These are phyloP conservation scores for Pediacus dermestoides DNA, from an alignment of 2,888 invertebrate genomes.

Conservation along the genomic window DNA sequence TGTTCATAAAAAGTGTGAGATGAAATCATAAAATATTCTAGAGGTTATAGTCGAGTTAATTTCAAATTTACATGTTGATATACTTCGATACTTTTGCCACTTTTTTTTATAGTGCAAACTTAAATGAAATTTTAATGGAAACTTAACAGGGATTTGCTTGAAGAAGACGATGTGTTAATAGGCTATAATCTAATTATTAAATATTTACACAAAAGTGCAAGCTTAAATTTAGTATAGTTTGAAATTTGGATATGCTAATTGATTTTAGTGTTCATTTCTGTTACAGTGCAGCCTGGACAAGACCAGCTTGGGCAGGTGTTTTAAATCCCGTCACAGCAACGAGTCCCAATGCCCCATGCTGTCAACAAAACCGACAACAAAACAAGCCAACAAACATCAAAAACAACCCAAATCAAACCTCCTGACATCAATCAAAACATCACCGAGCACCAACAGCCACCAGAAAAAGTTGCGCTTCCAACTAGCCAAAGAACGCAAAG, in stretches of 20 bases:
- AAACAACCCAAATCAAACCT: constrained; percentile 43
- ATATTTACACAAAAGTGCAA: too few relatives aligned
- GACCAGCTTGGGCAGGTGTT: constrained; percentile 61
- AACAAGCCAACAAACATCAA: constrained; percentile 45
- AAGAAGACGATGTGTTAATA: constrained; percentile 1
- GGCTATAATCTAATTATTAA: too few relatives aligned
- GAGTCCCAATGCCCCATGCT: constrained; percentile 74
- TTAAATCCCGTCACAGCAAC: constrained; percentile 66
- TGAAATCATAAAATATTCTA: too few relatives aligned
- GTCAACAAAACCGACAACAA: constrained; percentile 40
- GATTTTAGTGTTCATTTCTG: constrained; percentile 32
- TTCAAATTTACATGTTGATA: too few relatives aligned
- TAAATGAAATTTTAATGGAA: constrained; percentile 2
- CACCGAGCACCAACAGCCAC: constrained; percentile 52
- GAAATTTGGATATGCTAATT: too few relatives aligned
- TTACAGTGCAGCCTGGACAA: constrained; percentile 71
- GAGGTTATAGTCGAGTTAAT: too few relatives aligned
- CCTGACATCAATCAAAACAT: constrained; percentile 49
- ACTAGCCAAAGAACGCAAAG: constrained; percentile 86
- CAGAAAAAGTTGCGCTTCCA: constrained; percentile 82
- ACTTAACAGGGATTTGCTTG: too few relatives aligned
- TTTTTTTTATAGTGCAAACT: too few relatives aligned
- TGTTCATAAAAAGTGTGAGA: too few relatives aligned
- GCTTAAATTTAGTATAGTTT: too few relatives aligned
- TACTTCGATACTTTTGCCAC: too few relatives aligned